A percentile compares a stretch with the other conserved stretches of the same genome.
Conservation (phyloP, 1,140 invertebrate species). For the Neocloeon triangulifer region DNA sequence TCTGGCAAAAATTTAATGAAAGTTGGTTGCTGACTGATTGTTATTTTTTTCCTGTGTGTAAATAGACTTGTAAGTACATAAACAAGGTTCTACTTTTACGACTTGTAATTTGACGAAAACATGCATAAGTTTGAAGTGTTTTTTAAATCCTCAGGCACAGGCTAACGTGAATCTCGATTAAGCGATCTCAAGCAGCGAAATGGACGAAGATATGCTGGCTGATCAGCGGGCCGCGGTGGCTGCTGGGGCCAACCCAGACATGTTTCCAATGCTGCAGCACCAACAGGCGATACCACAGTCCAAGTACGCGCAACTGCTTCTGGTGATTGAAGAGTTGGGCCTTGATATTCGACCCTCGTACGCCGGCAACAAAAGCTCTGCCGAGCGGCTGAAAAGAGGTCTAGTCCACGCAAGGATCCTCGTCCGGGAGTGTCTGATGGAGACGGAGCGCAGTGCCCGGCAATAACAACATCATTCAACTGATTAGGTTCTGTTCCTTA, state of each 20-base stretch:
- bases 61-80: no score
- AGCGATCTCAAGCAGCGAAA: background rate
- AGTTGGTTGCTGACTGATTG: no score
- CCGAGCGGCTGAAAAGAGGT: conserved; percentile 79
- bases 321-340: conserved; percentile 91
- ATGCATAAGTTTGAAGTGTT: no score
- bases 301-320: conserved; percentile 83
- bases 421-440: conserved; percentile 85
- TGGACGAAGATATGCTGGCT: background rate
- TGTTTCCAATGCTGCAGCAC: background rate
- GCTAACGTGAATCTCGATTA: background rate
- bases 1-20: no score
- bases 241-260: background rate
- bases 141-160: no score
- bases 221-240: background rate
- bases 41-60: no score
- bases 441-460: conserved; percentile 78
- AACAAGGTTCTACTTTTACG: no score
- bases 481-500: background rate
- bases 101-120: no score
- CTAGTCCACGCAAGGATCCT: conserved; percentile 88
- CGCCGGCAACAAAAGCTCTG: conserved; percentile 78
- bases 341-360: conserved; percentile 94
- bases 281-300: conserved; percentile 17
- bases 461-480: conserved; percentile 33